Evolutionary conservation across 2,888 invertebrate species (phyloP).

Genomic region (Epsilonema sp.): DNA sequence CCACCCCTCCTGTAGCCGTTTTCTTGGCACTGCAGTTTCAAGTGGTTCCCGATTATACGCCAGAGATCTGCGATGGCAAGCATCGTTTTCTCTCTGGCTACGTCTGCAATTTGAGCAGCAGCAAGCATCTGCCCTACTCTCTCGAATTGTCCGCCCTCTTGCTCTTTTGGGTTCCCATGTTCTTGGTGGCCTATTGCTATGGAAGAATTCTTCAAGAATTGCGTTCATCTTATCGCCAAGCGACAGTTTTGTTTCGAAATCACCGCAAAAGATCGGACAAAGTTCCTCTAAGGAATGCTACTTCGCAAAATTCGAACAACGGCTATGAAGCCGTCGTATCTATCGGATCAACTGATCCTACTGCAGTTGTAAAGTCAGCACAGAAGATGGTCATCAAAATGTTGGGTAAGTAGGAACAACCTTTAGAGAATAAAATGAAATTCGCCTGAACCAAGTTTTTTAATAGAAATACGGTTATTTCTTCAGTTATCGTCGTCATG

Average conservation of each 20-base stretch:
- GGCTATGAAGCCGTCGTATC: too few species aligned
- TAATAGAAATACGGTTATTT: not conserved
- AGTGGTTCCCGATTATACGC: not conserved
- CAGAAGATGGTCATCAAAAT: constrained; percentile 25
- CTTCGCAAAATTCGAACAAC: too few species aligned
- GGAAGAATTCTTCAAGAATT: too few species aligned
- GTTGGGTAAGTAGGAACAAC: constrained; percentile 13
- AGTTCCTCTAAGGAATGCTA: too few species aligned
- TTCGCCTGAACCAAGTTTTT: not conserved
- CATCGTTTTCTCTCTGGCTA: too few species aligned
- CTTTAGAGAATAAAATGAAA: not conserved
- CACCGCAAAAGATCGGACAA: too few species aligned
- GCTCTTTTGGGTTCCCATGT: not conserved
- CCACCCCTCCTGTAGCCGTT: not conserved
- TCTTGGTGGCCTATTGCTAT: not conserved
- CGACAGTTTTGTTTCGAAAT: too few species aligned
- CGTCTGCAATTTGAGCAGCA: too few species aligned
- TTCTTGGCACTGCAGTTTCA: not conserved
- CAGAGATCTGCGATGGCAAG: not conserved
- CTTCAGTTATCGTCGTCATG: constrained; percentile 18
- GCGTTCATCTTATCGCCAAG: too few species aligned
- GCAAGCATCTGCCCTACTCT: not conserved
- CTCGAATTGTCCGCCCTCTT: not conserved
- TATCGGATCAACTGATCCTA: too few species aligned
- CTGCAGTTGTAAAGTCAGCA: too few species aligned